These are phyloP conservation scores for Drosophila dunni DNA, from an alignment of 1,140 invertebrate species.

Conservation along the genomic window DNA sequence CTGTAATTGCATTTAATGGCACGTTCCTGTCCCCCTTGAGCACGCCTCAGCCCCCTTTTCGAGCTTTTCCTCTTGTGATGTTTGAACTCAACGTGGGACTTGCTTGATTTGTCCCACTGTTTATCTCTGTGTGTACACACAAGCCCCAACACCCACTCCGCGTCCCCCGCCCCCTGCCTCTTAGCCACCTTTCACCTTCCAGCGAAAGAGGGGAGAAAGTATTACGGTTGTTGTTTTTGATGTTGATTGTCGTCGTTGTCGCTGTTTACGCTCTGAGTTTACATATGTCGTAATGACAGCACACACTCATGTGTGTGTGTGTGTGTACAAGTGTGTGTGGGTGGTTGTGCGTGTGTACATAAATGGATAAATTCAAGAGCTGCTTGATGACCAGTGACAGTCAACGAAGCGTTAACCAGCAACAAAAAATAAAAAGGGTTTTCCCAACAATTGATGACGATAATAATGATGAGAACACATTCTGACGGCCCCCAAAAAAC, in stretches of 20 bases:
- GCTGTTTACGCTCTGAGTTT: conserved; percentile 59
- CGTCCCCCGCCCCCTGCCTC: background rate
- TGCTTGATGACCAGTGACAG: conserved; percentile 52
- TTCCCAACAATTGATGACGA: conserved; percentile 14
- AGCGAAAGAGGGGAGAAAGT: conserved; percentile 1
- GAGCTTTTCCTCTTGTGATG: conserved; percentile 21
- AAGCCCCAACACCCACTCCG: background rate
- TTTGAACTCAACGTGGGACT: conserved; percentile 32
- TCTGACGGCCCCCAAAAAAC: background rate
- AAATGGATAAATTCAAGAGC: conserved; percentile 53
- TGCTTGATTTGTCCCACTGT: conserved; percentile 70
- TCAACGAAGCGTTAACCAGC: conserved; percentile 59
- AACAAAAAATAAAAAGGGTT: conserved; percentile 25
- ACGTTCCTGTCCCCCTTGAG: conserved; percentile 7
- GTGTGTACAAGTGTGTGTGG: conserved; percentile 4
- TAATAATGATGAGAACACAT: conserved; percentile 14
- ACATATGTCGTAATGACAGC: conserved; percentile 70
- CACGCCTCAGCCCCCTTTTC: background rate
- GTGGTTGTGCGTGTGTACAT: conserved; percentile 9
- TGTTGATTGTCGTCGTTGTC: conserved; percentile 66
- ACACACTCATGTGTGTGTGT: conserved; percentile 6
- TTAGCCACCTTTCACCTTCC: background rate
- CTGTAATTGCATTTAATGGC: conserved; percentile 78
- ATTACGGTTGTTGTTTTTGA: conserved; percentile 48
- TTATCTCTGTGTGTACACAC: conserved; percentile 32